Percentiles rank a stretch among this genome's conserved stretches.
Conservation (phyloP, 2,797 vertebrate genomes). For the Sarcophilus harrisii region DNA sequence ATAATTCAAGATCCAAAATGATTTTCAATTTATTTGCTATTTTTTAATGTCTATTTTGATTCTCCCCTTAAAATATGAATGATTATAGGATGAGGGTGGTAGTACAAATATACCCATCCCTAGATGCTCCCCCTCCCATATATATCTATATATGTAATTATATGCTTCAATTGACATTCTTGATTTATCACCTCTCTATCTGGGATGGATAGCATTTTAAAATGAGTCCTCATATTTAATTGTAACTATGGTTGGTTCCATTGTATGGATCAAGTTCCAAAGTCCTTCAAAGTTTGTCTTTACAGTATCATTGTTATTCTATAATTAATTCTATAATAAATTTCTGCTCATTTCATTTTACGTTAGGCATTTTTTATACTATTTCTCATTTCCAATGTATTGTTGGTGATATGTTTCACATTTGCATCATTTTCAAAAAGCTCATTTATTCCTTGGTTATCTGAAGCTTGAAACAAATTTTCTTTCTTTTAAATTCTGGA, state of each 20-base stretch:
- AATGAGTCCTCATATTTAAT: not conserved
- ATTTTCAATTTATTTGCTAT: constrained; percentile 9
- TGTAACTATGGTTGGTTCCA: not conserved
- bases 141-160: no score
- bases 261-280: not conserved
- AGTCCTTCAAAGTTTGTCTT: not conserved
- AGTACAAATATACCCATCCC: not conserved
- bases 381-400: not conserved
- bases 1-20: not conserved
- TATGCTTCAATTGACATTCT: not conserved
- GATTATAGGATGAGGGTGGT: not conserved
- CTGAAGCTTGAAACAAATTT: not conserved
- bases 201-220: not conserved
- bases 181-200: not conserved
- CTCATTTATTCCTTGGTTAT: not conserved
- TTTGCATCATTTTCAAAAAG: not conserved
- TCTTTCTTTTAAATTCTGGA: not conserved
- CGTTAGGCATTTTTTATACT: not conserved
- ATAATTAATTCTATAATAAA: not conserved
- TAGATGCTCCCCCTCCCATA: no score
- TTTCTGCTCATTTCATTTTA: not conserved
- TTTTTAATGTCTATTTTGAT: not conserved
- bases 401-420: not conserved
- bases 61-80: not conserved
- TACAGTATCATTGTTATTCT: not conserved